A percentile compares a stretch with the other conserved stretches of the same genome.
phyloP scores from a whole-genome alignment of 2,797 vertebrate species.

The Sebastes reedi region DNA sequence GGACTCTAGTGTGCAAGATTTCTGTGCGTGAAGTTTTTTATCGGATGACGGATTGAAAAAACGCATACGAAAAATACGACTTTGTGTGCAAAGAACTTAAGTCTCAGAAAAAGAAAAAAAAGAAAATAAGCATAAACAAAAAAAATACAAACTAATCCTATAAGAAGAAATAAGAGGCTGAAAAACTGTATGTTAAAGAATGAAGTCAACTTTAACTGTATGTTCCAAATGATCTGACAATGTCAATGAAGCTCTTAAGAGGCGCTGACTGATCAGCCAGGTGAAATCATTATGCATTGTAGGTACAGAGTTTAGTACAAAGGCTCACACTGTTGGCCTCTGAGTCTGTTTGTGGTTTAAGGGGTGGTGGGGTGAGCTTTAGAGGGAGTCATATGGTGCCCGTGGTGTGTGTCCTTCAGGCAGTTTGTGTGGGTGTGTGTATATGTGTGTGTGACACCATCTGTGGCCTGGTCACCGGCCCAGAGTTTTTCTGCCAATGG shows the following conservation, averaged over 20 bases:
- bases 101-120: not conserved
- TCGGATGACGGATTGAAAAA: no score
- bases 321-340: constrained; percentile 5
- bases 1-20: no score
- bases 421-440: constrained; percentile 22
- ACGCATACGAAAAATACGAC: no score
- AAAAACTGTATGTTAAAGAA: not conserved
- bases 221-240: not conserved
- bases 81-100: not conserved
- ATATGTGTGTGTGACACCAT: constrained; percentile 58
- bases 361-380: constrained; percentile 32
- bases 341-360: constrained; percentile 20
- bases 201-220: not conserved
- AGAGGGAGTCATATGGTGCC: constrained; percentile 64
- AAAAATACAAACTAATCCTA: not conserved
- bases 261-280: not conserved
- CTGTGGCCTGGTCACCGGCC: constrained; percentile 72
- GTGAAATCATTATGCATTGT: not conserved
- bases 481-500: constrained; percentile 57
- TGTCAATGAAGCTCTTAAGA: not conserved
- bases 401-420: constrained; percentile 61
- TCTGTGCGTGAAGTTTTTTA: no score
- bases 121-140: not conserved
- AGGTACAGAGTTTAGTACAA: not conserved
- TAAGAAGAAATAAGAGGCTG: not conserved